Evolutionary conservation across 2,888 invertebrate genomes (phyloP), one percentile per base, ranked within the genome.

Genomic region (Drosophila mimica): DNA sequence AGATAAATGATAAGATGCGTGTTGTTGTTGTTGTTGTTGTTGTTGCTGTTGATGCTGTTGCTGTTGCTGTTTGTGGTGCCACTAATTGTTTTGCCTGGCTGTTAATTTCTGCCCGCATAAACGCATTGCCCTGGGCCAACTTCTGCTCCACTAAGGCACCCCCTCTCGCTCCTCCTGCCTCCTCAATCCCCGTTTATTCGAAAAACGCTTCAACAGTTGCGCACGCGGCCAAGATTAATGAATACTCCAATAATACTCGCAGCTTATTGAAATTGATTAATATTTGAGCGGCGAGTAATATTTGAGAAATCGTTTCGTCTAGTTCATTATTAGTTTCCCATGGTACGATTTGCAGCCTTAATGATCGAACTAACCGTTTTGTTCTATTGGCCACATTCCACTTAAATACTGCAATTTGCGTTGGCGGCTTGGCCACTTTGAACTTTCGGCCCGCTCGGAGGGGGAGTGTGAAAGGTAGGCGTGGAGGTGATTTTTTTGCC

Each of bases 101-200:
- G 87, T 84, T 84, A 88, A 88, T 88, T 88, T 86, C 85, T 87
- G 85, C 85, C 85, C 88, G 89, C 85, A 85, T 85, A 89, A 86
- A 75, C 89, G 89, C 89, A 81, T 73, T 70, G 89, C 84, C 84
- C 68, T 65, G 54, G 82, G 89, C 84, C 84, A 87, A 69, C 79
- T 85, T 73, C 58, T 85, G 84, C 77, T 84, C 89, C 85, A 84
- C 87, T 81, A 84, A 84, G 76, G 43, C 69, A 38, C 30, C 52
- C 43, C 52, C 57, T 15, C 48, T 13, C 53, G 13, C 7, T 33
- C 13, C 3, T 9, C 9, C 54, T n/a, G 31, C n/a, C 40, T 46
- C 25, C 15, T 46, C 46, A 25, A 28, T 15, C 38, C 20, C 13
- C 15, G 17, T 20, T 34, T 25, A 25, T 25, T 40, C 54, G 54